Evolutionary conservation across 2,113 vertebrate genomes (phyloP), one percentile per base, ranked within the genome.

Genomic region (Junco hyemalis): DNA sequence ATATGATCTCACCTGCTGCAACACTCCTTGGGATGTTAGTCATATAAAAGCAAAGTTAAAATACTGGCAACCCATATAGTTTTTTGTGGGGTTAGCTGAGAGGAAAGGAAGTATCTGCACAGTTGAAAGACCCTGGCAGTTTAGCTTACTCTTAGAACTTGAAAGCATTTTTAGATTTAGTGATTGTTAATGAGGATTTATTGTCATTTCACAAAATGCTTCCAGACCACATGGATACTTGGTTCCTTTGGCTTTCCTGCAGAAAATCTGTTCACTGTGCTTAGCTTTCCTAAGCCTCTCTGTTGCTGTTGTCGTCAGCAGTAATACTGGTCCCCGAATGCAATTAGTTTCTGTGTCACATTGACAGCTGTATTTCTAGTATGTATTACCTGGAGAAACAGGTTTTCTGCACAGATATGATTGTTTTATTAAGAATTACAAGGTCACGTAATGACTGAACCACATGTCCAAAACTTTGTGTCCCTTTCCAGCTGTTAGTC

Each of bases 231-330:
- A 64, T 23, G 51, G 69, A 44, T 50, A 45, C n/a, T 92, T 76
- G 20, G 29, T 65, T 94, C 28, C 70, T 72, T 90, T 74, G 45
- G 28, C 74, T 90, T 92, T 93, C 74, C 78, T 6, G 1, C 36
- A 85, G 70, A 56, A 95, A 92, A 87, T 88, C 61, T 90, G 47
- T 92, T 91, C 51, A n/a, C 69, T 74, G 4, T 76, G 33, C 57
- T 90, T 95, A 91, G 57, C 40, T 13, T 85, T 76, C 63, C 38
- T 93, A 93, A 94, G 57, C 73, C 22, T 87, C 60, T 92, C 72
- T 74, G 21, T 73, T 86, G 56, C 74, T 4, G 3, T 66, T 91
- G 38, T 87, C 8, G 14, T 94, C 81, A 93, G 61, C 70, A 81
- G 14, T 72, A 86, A 65, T 73, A 71, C 56, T 71, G 29, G 36